Conservation (phyloP, 2,113 vertebrate species). For the Muntiacus muntjak region DNA sequence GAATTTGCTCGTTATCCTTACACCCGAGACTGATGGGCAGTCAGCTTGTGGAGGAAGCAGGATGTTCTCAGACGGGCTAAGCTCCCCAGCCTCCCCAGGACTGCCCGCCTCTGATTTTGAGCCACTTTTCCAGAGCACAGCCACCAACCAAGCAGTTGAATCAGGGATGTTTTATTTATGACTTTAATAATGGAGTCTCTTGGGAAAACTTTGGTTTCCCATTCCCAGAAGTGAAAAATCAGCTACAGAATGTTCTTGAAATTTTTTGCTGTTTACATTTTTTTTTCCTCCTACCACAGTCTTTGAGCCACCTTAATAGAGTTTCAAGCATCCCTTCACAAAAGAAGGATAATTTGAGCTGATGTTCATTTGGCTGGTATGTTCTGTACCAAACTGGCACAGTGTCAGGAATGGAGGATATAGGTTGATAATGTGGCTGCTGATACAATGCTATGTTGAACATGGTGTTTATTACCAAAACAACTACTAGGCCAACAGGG, state of each 20-base stretch:
- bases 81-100: neutral
- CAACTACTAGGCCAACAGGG: neutral
- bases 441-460: neutral
- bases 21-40: neutral
- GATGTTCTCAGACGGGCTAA: neutral
- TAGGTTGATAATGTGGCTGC: neutral
- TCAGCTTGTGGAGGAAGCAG: neutral
- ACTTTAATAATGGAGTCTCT: constrained; percentile 57
- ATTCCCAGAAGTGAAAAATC: constrained; percentile 57
- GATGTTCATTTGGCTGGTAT: neutral
- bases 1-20: neutral
- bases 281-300: neutral
- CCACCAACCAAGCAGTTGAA: neutral
- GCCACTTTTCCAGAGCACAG: neutral
- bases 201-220: constrained; percentile 52
- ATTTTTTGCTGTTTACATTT: constrained; percentile 7
- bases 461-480: neutral
- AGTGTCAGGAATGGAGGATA: neutral
- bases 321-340: constrained; percentile 43
- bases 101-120: neutral
- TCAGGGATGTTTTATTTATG: constrained; percentile 60
- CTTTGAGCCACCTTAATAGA: constrained; percentile 37
- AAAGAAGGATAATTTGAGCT: neutral
- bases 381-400: neutral
- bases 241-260: constrained; percentile 45